Base-by-base conservation (phyloP, 1,140 invertebrate species). In the Cyclina sinensis region DNA sequence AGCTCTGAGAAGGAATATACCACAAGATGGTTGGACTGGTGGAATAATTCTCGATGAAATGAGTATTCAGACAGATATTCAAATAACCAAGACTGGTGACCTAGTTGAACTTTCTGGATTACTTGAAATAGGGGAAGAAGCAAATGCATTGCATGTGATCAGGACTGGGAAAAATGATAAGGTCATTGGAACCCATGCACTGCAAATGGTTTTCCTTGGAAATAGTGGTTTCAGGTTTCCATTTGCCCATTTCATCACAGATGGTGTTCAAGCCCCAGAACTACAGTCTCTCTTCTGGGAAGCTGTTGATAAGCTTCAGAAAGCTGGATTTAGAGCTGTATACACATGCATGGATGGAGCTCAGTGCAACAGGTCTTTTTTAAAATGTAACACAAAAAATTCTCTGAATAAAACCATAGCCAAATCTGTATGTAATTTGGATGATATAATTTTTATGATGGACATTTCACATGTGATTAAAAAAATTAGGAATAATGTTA, bases 31-130 rank as follows among this genome's bases (percentile, higher is more conserved):
- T 1, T 83, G 32, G 32, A 84, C 48, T 48, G 91, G 89, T 24
- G 91, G 91, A 21, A 46, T 90, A 1, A 83, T 91, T 27, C 27
- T 82, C 18, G 86, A 90, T 81, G 89, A 88, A 62, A 88, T 88
- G 86, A 24, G 86, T 7, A 81, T 89, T 24, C 81, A 90, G 43
- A 11, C 74, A 21, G 81, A 88, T 48, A 18, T 80, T 16, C 57
- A 88, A 43, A 62, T 89, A 3, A 0, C 30, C 0, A 68, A 76
- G 35, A 51, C 84, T 57, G 62, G 65, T 51, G 86, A 83, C 43
- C 5, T 73, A 14, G 39, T 88, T 27, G 81, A 80, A 65, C 30
- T 84, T 3, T 14, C 0, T 14, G 85, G 85, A 16, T 80, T 90
- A 51, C 54, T n/a, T 27, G 81, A 90, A 37, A 9, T 70, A 0